A percentile compares a stretch with the other conserved stretches of the same genome.
Conservation (phyloP, 2,888 invertebrate species). For the Drosophila barbarae region DNA sequence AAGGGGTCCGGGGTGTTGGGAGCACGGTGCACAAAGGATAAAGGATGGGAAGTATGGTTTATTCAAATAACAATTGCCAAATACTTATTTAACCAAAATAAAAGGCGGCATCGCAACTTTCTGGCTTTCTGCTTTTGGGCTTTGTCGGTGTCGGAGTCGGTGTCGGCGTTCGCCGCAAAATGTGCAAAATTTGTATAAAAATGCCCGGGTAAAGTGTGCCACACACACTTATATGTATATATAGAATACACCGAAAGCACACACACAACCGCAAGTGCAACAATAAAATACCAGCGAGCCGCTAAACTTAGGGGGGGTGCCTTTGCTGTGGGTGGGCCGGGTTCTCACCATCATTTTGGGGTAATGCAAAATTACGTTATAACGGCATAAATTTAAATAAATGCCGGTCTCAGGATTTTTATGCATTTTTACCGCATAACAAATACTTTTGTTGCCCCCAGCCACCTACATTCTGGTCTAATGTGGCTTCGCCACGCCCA, state of each 20-base stretch:
- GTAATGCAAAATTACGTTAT: constrained; percentile 78
- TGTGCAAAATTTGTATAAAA: constrained; percentile 58
- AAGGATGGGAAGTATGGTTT: constrained; percentile 38
- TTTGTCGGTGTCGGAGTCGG: constrained; percentile 32
- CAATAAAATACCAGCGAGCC: constrained; percentile 62
- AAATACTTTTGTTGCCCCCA: constrained; percentile 71
- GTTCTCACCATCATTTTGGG: constrained; percentile 66
- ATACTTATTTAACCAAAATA: constrained; percentile 64
- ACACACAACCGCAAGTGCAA: constrained; percentile 42
- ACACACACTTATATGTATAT: constrained; percentile 18
- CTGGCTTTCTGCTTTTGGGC: constrained; percentile 48
- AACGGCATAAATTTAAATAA: constrained; percentile 80
- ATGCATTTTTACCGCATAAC: constrained; percentile 79
- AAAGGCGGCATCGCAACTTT: constrained; percentile 49
- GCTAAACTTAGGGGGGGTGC: constrained; percentile 42
- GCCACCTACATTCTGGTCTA: constrained; percentile 54
- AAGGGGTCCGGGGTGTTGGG: constrained; percentile 5
- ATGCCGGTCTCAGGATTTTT: constrained; percentile 80
- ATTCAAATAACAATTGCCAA: constrained; percentile 67
- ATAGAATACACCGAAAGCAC: constrained; percentile 13
- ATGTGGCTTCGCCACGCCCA: constrained; percentile 63
- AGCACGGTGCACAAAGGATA: constrained; percentile 48
- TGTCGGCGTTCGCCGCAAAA: constrained; percentile 35
- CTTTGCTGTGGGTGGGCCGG: not conserved
- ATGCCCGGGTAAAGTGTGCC: constrained; percentile 63